Percentiles rank a stretch among this genome's conserved stretches.
phyloP scores from a whole-genome alignment of 2,888 invertebrate species.

The Melolontha melolontha region DNA sequence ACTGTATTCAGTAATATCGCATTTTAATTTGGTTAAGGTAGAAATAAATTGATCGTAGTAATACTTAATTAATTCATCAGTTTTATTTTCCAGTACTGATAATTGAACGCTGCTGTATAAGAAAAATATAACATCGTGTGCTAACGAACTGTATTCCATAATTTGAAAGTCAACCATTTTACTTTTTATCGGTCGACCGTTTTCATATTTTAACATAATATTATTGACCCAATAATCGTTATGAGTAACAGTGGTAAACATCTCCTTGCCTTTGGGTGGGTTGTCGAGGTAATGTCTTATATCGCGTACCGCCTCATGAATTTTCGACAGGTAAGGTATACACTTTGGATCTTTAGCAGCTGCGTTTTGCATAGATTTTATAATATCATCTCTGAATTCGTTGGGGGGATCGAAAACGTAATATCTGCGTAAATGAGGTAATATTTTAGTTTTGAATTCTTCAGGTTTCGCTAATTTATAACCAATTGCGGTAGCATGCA shows the following conservation, averaged over 20 bases:
- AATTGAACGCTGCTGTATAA: conserved; percentile 67
- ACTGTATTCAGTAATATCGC: conserved; percentile 58
- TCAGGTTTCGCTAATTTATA: conserved; percentile 64
- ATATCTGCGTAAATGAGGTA: conserved; percentile 56
- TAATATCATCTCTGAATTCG: conserved; percentile 1
- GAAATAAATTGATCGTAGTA: conserved; percentile 61
- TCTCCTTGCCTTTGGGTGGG: conserved; percentile 55
- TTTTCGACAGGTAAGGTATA: conserved; percentile 37
- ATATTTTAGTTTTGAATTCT: conserved; percentile 59
- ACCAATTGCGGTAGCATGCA: conserved; percentile 69
- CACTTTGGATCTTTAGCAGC: conserved; percentile 24
- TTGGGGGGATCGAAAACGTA: conserved; percentile 17
- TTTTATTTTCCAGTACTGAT: conserved; percentile 60
- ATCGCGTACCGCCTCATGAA: conserved; percentile 24
- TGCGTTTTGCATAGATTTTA: conserved; percentile 3
- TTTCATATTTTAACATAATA: conserved; percentile 65
- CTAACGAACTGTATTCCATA: conserved; percentile 66
- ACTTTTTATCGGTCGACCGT: conserved; percentile 51
- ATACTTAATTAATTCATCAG: conserved; percentile 64
- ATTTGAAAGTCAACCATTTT: conserved; percentile 72
- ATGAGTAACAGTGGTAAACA: conserved; percentile 68
- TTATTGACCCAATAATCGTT: conserved; percentile 73
- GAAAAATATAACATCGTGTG: conserved; percentile 68
- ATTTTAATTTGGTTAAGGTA: conserved; percentile 57
- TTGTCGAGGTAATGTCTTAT: conserved; percentile 51